Evolutionary conservation across 2,888 invertebrate species (phyloP), one percentile per base, ranked within the genome.

Genomic region (Bellardia bayeri): DNA sequence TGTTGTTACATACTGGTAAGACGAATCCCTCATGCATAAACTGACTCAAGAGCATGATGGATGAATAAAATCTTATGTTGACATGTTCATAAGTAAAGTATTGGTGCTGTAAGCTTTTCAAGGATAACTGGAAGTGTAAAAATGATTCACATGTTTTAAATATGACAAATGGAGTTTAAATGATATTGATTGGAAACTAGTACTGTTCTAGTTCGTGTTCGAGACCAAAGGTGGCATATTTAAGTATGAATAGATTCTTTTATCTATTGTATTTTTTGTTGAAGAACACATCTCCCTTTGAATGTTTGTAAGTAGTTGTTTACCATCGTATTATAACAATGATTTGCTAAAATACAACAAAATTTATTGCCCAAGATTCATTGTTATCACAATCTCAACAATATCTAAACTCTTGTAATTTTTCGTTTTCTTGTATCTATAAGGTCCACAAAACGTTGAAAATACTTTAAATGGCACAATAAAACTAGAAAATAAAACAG

Each of bases 351-450:
- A 45, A 45, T 45, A 58, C 56, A 74, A 74, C 3, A 74, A 23
- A 66, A 74, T 82, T 82, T 82, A 82, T 82, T 56, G 16, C 16
- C 30, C 54, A 64, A 45, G 64, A 81, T 81, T 33, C 9, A 33
- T 56, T 64, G 45, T 56, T 42, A 66, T 49, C 66, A 72, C 56
- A 58, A 74, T 66, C 64, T 56, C 45, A 74, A 74, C 11, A 40
- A 61, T 30, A 74, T 81, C 64, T 16, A 58, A 66, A 30, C 40
- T 54, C 33, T 72, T 64, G 63, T 71, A 51, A 61, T 63, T 16
- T 63, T 54, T 66, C 49, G 16, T 9, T 76, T 14, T 64, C 14
- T 5, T 66, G 37, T n/a, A n/a, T n/a, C n/a, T 23, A 16, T 9
- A 11, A 37, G 2, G 1, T n/a, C 11, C 37, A 37, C 4, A 58